Evolutionary conservation across 2,113 vertebrate species (phyloP), one percentile per base, ranked within the genome.

Genomic region (Gymnocephalus cernua): DNA sequence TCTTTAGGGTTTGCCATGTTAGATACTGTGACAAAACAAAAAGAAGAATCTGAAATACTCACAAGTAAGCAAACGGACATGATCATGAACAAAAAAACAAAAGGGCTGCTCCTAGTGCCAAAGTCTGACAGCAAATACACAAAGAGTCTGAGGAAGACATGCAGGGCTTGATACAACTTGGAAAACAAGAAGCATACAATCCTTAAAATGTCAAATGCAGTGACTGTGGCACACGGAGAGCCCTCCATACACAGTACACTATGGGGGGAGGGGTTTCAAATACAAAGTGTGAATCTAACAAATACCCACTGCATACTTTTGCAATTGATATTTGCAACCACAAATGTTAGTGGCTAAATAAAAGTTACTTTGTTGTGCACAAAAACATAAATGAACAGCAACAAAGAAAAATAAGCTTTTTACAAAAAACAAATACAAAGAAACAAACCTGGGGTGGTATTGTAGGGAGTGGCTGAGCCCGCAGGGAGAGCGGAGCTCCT

Each of bases 1-100:
- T 98, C 97, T 97, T 98, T 98, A 96, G 97, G 96, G 96, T 98
- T 97, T 97, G 97, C 97, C 97, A 98, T 97, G 96, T 97, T 97
- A 95, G 96, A 95, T 95, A 96, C 96, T 99, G 92, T 70, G 95
- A 86, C 1, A 66, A 67, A 90, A 87, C 78, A 75, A 90, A 25
- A 50, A 25, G 2, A 1, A 0, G 63, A 91, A 91, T 77, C 3
- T 5, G 23, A 82, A 67, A 62, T n/a, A 44, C 0, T 76, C 61
- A 74, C 6, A 76, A 56, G 8, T 18, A 23, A 61, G 6, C 18
- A 61, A 61, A 59, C 0, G 16, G 1, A 35, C 2, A 59, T 7
- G 27, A 62, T 66, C 58, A 48, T 45, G n/a, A 58, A 45, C 4
- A 72, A 5, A 2, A 44, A 41, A 8, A 56, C 1, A 5, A 32